A percentile compares a stretch with the other conserved stretches of the same genome.
Evolutionary conservation across 2,113 vertebrate genomes (phyloP).

Genomic region (Forbesichthys papilliferus): DNA sequence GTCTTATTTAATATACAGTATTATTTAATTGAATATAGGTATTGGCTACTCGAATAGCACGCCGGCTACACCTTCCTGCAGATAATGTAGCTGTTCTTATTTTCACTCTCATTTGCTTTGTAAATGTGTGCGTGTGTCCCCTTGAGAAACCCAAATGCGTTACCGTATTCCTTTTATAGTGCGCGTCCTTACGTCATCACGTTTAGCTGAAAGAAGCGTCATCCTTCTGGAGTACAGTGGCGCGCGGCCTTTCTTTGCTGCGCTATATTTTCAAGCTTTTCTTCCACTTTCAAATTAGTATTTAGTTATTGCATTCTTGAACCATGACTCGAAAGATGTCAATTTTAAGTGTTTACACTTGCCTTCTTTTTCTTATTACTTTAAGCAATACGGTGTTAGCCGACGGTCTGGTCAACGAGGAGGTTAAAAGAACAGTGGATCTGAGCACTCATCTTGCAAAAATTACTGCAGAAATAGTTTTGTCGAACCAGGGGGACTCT

Average conservation of each 20-base stretch:
- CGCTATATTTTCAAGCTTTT: conserved; percentile 25
- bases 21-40: too few relatives aligned
- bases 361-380: conserved; percentile 59
- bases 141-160: neutral
- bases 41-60: too few relatives aligned
- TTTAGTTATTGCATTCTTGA: neutral
- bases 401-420: conserved; percentile 84
- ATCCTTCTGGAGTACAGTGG: conserved; percentile 69
- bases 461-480: conserved; percentile 84
- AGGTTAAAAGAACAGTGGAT: conserved; percentile 90
- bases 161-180: neutral
- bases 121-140: too few relatives aligned
- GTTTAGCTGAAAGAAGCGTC: conserved; percentile 73
- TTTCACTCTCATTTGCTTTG: too few relatives aligned
- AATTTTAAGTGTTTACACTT: conserved; percentile 6
- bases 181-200: conserved; percentile 50
- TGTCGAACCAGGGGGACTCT: conserved; percentile 78
- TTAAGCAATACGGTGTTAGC: conserved; percentile 49
- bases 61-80: too few relatives aligned
- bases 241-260: conserved; percentile 63
- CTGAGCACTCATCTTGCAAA: conserved; percentile 92
- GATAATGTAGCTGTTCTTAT: too few relatives aligned
- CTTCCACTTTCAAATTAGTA: neutral
- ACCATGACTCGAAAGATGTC: conserved; percentile 34
- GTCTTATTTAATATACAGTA: too few relatives aligned